Base-by-base conservation (phyloP, 1,140 invertebrate genomes). In the Diabrotica virgifera region DNA sequence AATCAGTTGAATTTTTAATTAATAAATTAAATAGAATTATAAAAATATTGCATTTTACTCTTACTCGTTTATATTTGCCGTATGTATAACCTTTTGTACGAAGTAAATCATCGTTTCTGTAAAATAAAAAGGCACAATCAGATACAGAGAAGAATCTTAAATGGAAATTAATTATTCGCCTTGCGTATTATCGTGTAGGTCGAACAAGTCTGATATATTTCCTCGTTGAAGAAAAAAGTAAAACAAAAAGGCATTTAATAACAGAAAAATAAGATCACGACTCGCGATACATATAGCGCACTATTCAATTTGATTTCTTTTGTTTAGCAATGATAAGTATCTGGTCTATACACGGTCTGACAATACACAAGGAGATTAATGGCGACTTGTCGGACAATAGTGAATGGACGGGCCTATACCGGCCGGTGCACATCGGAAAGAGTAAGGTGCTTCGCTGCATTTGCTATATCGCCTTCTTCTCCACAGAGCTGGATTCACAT, bases 281-380 rank as follows among this genome's bases (percentile, higher is more conserved):
- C 61, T 37, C 59, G 36, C 55, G 64, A 50, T 37, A 51, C 52
- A 61, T 59, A 60, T 60, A 59, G 58, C 64, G 64, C 56, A 55
- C 52, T 61, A 65, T 65, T 61, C 64, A 65, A 65, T 65, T 65
- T 65, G 64, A 65, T 60, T 65, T 65, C 64, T 65, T 65, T 65
- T 65, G 64, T 65, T 60, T 60, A 40, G 52, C 58, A 61, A 59
- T 61, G 64, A 65, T 65, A 65, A 65, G 64, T 65, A 65, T 65
- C 64, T 65, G 57, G 52, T 60, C 63, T 59, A 46, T 58, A 55
- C 54, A 58, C 51, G 54, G 38, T 38, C 64, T 65, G 59, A 65
- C 64, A 65, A 65, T 65, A 52, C 59, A 56, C 56, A 36, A 36
- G 13, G 54, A 65, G 64, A 65, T 65, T 65, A 65, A 65, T 65